Evolutionary conservation across 2,113 vertebrate species (phyloP).

Genomic region (Dryoscopus gambensis): DNA sequence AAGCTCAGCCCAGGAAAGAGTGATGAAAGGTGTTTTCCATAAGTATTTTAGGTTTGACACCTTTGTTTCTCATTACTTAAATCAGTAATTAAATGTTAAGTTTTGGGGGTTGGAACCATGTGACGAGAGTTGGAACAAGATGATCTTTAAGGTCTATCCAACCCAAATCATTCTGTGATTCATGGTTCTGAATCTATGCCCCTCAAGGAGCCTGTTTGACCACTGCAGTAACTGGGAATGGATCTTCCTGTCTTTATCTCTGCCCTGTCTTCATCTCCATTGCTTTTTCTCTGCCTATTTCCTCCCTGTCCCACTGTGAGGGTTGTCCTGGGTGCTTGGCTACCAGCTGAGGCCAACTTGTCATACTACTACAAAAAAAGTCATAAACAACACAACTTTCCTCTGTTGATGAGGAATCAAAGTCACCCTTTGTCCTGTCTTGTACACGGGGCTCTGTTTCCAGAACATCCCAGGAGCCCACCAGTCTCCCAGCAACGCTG

Average conservation of each 20-base stretch:
- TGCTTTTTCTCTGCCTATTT: background rate
- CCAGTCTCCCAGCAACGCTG: rapidly evolving
- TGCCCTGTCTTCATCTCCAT: background rate
- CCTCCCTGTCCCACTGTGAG: background rate
- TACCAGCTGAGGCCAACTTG: background rate
- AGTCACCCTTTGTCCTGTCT: background rate
- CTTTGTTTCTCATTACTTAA: background rate
- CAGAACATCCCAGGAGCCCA: background rate
- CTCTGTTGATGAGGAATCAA: background rate
- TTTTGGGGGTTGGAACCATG: rapidly evolving
- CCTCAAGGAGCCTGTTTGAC: background rate
- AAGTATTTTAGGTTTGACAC: background rate
- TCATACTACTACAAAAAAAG: background rate
- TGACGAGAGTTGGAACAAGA: background rate
- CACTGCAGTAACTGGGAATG: background rate
- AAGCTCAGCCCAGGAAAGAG: background rate
- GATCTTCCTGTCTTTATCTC: background rate
- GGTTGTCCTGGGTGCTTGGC: background rate
- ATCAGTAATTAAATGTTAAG: background rate
- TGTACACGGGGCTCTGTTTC: background rate
- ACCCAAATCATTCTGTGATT: background rate
- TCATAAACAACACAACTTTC: background rate
- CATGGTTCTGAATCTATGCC: background rate
- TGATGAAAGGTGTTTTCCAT: background rate
- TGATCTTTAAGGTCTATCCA: background rate